These are phyloP conservation scores for Pristionchus fissidentatus DNA, from an alignment of 2,888 invertebrate species.

Conservation along the genomic window DNA sequence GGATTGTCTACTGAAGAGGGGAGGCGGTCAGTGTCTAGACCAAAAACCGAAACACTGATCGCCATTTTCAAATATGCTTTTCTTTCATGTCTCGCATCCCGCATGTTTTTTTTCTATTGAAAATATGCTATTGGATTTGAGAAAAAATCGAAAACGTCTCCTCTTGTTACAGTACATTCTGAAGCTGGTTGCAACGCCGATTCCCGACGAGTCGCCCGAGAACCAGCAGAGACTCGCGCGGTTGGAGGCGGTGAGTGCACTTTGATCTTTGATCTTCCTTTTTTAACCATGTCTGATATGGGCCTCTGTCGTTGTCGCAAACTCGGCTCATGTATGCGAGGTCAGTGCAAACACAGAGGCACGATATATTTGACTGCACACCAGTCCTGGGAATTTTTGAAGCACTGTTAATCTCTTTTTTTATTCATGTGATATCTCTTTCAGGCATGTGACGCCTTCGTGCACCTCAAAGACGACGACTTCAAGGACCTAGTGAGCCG, in stretches of 20 bases:
- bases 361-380: not conserved
- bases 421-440: not conserved
- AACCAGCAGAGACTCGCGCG: not conserved
- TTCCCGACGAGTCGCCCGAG: not conserved
- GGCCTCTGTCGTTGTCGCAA: not conserved
- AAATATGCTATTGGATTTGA: not conserved
- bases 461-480: slow-evolving; percentile 50
- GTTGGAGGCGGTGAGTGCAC: not conserved
- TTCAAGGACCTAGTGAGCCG: slow-evolving; percentile 52
- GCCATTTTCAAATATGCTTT: too few relatives aligned
- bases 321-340: not conserved
- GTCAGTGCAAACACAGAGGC: not conserved
- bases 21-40: too few relatives aligned
- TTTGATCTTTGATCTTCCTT: not conserved
- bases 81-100: too few relatives aligned
- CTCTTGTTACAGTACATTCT: not conserved
- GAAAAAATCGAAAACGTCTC: not conserved
- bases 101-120: not conserved
- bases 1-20: too few relatives aligned
- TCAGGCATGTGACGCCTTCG: slow-evolving; percentile 28
- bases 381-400: not conserved
- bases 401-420: not conserved
- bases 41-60: too few relatives aligned
- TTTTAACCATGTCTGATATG: not conserved
- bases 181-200: not conserved